Evolutionary conservation across 2,888 invertebrate species (phyloP), one percentile per base, ranked within the genome.

Genomic region (Andrena dorsata): DNA sequence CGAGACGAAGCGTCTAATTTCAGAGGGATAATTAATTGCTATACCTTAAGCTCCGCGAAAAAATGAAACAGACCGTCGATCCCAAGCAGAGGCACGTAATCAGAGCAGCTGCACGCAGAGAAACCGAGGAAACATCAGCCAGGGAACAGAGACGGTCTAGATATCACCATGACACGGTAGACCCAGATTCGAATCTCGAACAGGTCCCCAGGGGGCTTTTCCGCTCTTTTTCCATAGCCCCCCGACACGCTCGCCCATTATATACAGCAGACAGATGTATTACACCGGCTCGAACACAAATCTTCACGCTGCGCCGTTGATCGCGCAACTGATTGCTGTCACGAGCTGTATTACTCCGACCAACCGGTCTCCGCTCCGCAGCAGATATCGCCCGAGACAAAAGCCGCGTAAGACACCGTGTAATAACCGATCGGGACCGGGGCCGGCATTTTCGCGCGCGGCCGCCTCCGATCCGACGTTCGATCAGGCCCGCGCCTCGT

Each of bases 311-410:
- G 69, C 32, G 56, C 47, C 41, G 32, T 68, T 61, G 77, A 80
- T 80, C 80, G 71, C 77, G 80, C 58, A 63, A 66, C 78, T 80
- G 80, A 80, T 80, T 73, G 80, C 78, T 80, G 80, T 80, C 80
- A 70, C 76, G 65, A 71, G 65, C 51, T 8, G 58, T 60, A 70
- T 69, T 69, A 69, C 41, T 16, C 35, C 32, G 35, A 35, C 61
- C 35, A 76, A 35, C 70, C 26, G 65, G 35, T 61, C 28, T 30
- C 41, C 41, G 10, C 10, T 7, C 41, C 30, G 47, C 32, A 20
- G 13, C 7, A 32, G 20, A 10, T 35, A 20, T 41, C 35, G n/a
- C 32, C n/a, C 35, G 28, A 70, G 70, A 58, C 58, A 63, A 60
- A 69, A 51, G 30, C 69, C 10, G 58, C 32, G 49, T 26, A 75